These are phyloP conservation scores for Akabosia matsudoensis DNA, from an alignment of 1,140 invertebrate species.

Conservation along the genomic window DNA sequence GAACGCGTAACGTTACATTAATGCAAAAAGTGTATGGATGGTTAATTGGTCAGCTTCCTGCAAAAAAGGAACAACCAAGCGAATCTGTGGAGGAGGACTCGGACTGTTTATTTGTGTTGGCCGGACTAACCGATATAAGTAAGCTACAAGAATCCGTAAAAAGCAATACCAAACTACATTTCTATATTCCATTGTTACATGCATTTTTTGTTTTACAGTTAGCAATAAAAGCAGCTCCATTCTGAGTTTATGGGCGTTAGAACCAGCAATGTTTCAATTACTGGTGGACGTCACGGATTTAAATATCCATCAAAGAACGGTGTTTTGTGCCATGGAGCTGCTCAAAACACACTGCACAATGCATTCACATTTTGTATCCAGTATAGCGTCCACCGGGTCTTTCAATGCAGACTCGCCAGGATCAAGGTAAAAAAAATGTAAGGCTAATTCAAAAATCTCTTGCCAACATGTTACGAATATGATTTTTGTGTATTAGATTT, in stretches of 20 bases:
- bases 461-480: neutral
- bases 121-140: constrained; percentile 36
- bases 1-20: constrained; percentile 35
- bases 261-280: constrained; percentile 41
- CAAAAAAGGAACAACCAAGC: neutral
- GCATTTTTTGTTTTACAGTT: constrained; percentile 25
- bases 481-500: constrained; percentile 22
- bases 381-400: constrained; percentile 26
- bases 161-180: neutral
- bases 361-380: constrained; percentile 45
- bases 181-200: neutral
- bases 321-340: constrained; percentile 21
- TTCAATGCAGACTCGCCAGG: constrained; percentile 36
- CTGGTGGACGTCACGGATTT: constrained; percentile 21
- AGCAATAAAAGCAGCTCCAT: constrained; percentile 42
- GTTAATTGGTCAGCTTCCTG: constrained; percentile 24
- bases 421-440: neutral
- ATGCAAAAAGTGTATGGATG: constrained; percentile 40
- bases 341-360: constrained; percentile 40
- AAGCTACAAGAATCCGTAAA: neutral
- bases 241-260: constrained; percentile 36
- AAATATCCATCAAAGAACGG: neutral
- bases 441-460: neutral
- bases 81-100: neutral
- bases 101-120: constrained; percentile 26